Percentiles rank a stretch among this genome's conserved stretches.
These are phyloP conservation scores for Morinoia aosen DNA, from an alignment of 2,888 invertebrate genomes.

Conservation along the genomic window DNA sequence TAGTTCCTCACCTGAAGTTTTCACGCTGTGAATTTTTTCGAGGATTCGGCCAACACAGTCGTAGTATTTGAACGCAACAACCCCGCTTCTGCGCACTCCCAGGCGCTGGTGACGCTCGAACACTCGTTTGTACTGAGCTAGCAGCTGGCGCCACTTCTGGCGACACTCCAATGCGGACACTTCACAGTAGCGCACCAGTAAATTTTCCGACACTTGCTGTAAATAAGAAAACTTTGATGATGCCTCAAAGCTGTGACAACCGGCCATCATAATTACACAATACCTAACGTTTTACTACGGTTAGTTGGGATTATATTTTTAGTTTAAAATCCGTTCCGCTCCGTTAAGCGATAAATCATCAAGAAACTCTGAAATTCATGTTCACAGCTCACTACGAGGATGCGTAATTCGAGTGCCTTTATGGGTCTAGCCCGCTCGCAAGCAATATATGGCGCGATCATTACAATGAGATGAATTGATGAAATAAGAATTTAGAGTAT, in stretches of 20 bases:
- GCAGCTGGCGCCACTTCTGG: conserved; percentile 48
- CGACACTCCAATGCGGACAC: conserved; percentile 35
- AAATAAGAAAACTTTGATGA: neutral
- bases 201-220: conserved; percentile 7
- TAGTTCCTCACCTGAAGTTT: conserved; percentile 20
- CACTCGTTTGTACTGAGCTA: conserved; percentile 30
- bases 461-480: too few relatives aligned
- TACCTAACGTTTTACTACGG: neutral
- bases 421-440: too few relatives aligned
- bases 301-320: too few relatives aligned
- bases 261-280: neutral
- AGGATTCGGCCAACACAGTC: conserved; percentile 35
- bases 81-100: neutral
- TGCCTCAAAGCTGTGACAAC: neutral
- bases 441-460: too few relatives aligned
- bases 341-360: too few relatives aligned
- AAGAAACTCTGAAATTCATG: too few relatives aligned
- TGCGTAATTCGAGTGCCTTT: too few relatives aligned
- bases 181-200: conserved; percentile 21
- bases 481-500: too few relatives aligned
- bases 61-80: neutral
- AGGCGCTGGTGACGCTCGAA: conserved; percentile 24
- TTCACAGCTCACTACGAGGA: too few relatives aligned
- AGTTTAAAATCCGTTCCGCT: too few relatives aligned
- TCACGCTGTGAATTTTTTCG: conserved; percentile 40